These are phyloP conservation scores for Galaxea fascicularis DNA, from an alignment of 92 coral and sea anemone species.

Conservation along the genomic window DNA sequence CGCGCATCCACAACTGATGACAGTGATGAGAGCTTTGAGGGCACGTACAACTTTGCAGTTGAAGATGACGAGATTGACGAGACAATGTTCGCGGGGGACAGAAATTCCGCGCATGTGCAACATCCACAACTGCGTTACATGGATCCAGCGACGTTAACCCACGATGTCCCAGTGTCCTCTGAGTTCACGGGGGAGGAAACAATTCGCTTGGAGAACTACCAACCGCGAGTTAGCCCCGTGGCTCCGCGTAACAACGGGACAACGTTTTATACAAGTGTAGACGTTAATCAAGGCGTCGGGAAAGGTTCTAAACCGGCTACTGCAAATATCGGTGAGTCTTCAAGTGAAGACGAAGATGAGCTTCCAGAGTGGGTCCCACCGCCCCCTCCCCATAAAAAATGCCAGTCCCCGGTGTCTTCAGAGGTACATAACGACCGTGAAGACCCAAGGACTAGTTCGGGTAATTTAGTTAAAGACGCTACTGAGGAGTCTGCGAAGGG, in stretches of 20 bases:
- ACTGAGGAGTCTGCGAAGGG: background rate
- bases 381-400: slow-evolving; percentile 13
- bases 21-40: slow-evolving; percentile 70
- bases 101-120: slow-evolving; percentile 36
- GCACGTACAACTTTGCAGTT: slow-evolving; percentile 77
- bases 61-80: slow-evolving; percentile 82
- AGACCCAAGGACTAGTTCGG: slow-evolving; percentile 33
- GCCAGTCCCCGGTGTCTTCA: slow-evolving; percentile 51
- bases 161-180: background rate
- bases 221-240: slow-evolving; percentile 21
- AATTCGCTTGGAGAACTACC: slow-evolving; percentile 31
- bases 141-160: slow-evolving; percentile 26
- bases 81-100: slow-evolving; percentile 78
- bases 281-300: background rate
- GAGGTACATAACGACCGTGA: slow-evolving; percentile 66
- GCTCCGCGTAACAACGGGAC: background rate
- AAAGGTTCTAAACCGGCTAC: background rate
- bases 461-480: background rate
- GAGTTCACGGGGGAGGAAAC: slow-evolving; percentile 3
- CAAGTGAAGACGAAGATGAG: background rate
- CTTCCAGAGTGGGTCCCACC: slow-evolving; percentile 43
- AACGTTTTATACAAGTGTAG: background rate
- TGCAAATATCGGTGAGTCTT: background rate
- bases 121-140: slow-evolving; percentile 36
- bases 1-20: slow-evolving; percentile 39